A percentile compares a stretch with the other conserved stretches of the same genome.
These are phyloP conservation scores for Zosterops japonicus DNA, from an alignment of 2,113 vertebrate genomes.

Conservation along the genomic window DNA sequence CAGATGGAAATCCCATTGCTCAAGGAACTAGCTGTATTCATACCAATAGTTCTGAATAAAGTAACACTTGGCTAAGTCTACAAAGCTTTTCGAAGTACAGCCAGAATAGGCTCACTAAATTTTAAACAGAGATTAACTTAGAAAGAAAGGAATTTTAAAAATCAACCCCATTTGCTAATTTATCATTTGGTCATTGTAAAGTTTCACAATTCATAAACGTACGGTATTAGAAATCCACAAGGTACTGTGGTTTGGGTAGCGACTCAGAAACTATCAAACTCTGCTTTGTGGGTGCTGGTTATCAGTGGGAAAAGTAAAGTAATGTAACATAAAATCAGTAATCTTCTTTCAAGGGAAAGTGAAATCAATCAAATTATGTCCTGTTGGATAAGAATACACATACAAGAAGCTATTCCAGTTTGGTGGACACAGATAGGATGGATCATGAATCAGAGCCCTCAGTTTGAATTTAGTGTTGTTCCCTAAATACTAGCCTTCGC, in stretches of 20 bases:
- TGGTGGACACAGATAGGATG: not conserved
- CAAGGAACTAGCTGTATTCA: not conserved
- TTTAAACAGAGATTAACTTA: not conserved
- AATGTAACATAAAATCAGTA: not conserved
- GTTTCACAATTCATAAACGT: not conserved
- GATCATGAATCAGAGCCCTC: not conserved
- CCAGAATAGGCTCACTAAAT: not conserved
- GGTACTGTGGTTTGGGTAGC: not conserved
- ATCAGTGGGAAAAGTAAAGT: not conserved
- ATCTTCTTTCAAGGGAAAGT: not conserved
- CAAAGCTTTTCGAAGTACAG: not conserved
- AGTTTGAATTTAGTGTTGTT: not conserved
- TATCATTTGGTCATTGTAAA: not conserved
- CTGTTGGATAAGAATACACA: not conserved
- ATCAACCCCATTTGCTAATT: not conserved
- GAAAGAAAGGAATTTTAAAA: not conserved
- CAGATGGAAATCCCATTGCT: not conserved
- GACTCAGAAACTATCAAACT: not conserved
- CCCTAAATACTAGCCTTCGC: fast-evolving
- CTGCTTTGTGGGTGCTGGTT: not conserved
- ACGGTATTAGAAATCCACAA: not conserved
- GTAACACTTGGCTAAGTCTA: not conserved
- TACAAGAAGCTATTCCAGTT: not conserved
- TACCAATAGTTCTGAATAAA: not conserved
- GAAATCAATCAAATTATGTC: not conserved